Conservation (phyloP, 2,797 vertebrate species). For the Anguilla obscura region DNA sequence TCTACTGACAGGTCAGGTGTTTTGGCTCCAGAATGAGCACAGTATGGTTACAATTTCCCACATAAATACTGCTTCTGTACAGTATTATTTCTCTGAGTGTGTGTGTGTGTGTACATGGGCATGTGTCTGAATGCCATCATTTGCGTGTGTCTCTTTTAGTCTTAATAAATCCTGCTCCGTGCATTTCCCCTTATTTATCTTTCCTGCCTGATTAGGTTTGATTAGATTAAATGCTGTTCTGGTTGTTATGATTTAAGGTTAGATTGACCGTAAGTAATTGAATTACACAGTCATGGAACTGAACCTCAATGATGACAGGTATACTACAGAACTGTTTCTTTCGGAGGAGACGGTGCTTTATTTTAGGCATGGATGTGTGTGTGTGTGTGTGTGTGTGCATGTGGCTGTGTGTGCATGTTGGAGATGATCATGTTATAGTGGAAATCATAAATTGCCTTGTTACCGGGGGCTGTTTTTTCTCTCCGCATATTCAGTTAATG, state of each 20-base stretch:
- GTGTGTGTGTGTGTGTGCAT: neutral
- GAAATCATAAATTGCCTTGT: neutral
- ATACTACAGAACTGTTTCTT: neutral
- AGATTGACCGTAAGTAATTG: neutral
- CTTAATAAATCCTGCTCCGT: neutral
- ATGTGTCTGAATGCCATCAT: neutral
- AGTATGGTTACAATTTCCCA: neutral
- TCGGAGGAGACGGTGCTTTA: neutral
- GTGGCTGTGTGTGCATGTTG: conserved; percentile 15
- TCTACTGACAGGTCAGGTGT: conserved; percentile 13
- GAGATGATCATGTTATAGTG: neutral
- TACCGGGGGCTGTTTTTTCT: neutral
- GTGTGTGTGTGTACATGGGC: neutral
- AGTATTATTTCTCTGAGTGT: neutral
- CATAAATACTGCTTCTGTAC: neutral
- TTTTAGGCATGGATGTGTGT: conserved; percentile 27
- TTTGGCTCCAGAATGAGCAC: neutral
- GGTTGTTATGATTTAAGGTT: neutral
- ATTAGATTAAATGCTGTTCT: conserved; percentile 7
- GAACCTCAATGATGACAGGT: neutral
- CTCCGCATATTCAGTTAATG: neutral
- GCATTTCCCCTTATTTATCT: neutral
- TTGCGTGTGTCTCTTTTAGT: neutral
- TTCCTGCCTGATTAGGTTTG: conserved; percentile 8
- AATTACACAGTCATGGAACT: neutral